Base-by-base conservation (phyloP, 2,113 vertebrate species). In the Otocyon megalotis region DNA sequence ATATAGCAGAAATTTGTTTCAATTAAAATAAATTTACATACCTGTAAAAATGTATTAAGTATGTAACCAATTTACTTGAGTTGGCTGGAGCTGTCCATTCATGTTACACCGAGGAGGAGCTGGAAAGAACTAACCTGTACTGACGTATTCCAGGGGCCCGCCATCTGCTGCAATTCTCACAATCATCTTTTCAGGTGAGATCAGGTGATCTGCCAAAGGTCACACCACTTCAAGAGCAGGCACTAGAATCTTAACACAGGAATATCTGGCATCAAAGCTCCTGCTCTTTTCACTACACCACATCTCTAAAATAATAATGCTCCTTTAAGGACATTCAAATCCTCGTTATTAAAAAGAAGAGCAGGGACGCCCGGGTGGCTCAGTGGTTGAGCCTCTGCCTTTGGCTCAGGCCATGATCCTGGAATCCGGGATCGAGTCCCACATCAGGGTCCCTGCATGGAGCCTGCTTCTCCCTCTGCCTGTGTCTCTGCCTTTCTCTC, bases 111-210 rank as follows among this genome's bases (percentile, higher is more conserved):
- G 3, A 80, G 17, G 65, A 85, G 60, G 5, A 50, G 19, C 43
- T 22, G 1, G 65, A 84, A 93, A 82, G 32, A 19, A 79, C 32
- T 35, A 58, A 24, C 4, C 1, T 24, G 10, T 16, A 19, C 16
- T 71, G 19, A 94, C 53, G 35, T n/a, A 20, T 11, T 54, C 9
- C 50, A 9, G 82, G 62, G 35, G 56, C 43, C 35, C 91, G 32
- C 72, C 83, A 37, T 58, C 86, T 92, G 80, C 72, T 86, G 88
- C 67, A 22, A 12, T 96, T 93, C 84, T n/a, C 82, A 95, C 1
- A 56, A 15, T 58, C 50, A 80, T 53, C 56, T 65, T 80, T 62
- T 43, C 53, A 81, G 58, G 26, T 94, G 76, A 95, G 30, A 84
- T 20, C 20, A 77, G 93, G 74, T 69, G 10, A 92, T 76, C 62